Conservation (phyloP, 53 echinoderm and acorn worm genomes). For the Echinarachnius parma region DNA sequence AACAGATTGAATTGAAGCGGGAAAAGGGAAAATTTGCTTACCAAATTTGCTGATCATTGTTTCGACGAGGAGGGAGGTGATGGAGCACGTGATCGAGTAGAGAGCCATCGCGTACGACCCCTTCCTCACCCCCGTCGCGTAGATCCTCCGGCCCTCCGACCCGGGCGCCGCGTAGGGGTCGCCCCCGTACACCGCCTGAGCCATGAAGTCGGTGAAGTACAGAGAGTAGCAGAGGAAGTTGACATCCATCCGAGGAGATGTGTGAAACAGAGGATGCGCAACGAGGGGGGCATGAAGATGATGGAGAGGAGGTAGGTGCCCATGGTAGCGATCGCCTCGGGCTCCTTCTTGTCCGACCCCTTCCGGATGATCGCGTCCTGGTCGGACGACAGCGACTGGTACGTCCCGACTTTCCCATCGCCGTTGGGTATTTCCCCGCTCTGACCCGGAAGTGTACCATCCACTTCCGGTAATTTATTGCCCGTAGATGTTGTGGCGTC, state of each 20-base stretch:
- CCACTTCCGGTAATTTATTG: conserved; percentile 17
- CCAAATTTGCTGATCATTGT: conserved; percentile 41
- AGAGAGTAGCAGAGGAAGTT: conserved; percentile 91
- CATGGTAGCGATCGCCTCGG: conserved; percentile 56
- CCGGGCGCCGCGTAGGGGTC: conserved; percentile 74
- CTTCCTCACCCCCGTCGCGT: conserved; percentile 79
- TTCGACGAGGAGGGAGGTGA: conserved; percentile 77
- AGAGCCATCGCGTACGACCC: conserved; percentile 94
- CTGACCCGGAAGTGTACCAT: conserved; percentile 3
- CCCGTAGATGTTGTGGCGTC: not conserved
- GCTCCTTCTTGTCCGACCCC: not conserved
- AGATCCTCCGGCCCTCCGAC: conserved; percentile 56
- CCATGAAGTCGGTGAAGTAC: conserved; percentile 98
- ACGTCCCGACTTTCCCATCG: conserved; percentile 27
- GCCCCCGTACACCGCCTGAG: conserved; percentile 84
- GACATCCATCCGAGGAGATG: conserved; percentile 99
- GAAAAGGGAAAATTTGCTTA: too few relatives aligned
- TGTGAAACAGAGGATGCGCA: conserved; percentile 90
- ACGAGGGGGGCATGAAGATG: conserved; percentile 82
- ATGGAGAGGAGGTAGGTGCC: conserved; percentile 84
- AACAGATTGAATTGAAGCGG: too few relatives aligned
- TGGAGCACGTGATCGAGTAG: conserved; percentile 85
- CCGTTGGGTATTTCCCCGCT: conserved; percentile 24
- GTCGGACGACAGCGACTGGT: conserved; percentile 27
- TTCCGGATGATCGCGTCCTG: not conserved